These are phyloP conservation scores for Orchestia grillus DNA, from an alignment of 1,140 invertebrate genomes.

Conservation along the genomic window DNA sequence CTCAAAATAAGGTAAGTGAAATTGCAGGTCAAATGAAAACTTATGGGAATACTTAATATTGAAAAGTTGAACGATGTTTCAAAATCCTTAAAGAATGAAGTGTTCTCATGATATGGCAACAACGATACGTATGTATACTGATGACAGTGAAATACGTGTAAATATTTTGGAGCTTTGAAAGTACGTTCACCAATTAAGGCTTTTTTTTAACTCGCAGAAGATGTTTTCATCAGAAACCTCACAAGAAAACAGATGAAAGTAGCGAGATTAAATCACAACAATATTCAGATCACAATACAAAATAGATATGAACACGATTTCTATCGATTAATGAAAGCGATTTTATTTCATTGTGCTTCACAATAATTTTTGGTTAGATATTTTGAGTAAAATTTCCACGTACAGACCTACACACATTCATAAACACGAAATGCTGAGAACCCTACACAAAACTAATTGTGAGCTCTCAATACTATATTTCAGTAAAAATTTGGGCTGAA, in stretches of 20 bases:
- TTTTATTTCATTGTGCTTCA: not conserved
- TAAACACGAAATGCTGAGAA: not conserved
- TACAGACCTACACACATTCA: not conserved
- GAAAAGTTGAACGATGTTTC: not conserved
- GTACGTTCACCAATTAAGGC: not conserved
- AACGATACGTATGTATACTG: not conserved
- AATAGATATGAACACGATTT: not conserved
- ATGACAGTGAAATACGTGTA: not conserved
- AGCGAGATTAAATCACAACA: not conserved
- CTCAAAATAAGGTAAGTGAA: not conserved
- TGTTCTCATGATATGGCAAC: not conserved
- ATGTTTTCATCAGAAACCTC: not conserved
- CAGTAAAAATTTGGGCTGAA: too few relatives aligned
- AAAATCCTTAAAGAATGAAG: not conserved
- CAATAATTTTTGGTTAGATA: not conserved
- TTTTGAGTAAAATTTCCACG: not conserved
- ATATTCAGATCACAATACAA: not conserved
- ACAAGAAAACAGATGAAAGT: not conserved
- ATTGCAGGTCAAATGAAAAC: not conserved
- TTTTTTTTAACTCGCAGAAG: not conserved
- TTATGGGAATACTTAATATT: not conserved
- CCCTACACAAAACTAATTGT: too few relatives aligned
- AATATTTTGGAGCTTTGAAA: not conserved
- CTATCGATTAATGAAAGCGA: not conserved
- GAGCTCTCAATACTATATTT: too few relatives aligned